A percentile compares a stretch with the other conserved stretches of the same genome.
Conservation (phyloP, 35 echinoderm and acorn worm species). For the Lytechinus pictus region DNA sequence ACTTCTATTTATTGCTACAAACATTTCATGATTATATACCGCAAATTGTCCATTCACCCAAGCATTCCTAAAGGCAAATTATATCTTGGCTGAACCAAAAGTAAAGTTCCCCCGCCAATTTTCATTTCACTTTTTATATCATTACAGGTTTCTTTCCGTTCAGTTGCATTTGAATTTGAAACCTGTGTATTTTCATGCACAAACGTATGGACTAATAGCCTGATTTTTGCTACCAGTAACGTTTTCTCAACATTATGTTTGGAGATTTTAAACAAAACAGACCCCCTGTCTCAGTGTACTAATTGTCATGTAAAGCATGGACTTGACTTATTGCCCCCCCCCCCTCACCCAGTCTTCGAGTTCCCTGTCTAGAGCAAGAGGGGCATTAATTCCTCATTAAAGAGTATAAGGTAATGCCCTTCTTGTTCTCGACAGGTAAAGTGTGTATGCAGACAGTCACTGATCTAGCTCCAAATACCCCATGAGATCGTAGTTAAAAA, state of each 20-base stretch:
- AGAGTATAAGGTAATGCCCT: neutral
- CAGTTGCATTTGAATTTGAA: neutral
- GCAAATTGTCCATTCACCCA: neutral
- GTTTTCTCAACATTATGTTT: neutral
- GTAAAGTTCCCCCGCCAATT: neutral
- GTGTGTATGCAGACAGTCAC: neutral
- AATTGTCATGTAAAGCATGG: slow-evolving; percentile 11
- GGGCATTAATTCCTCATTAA: neutral
- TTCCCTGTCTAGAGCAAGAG: neutral
- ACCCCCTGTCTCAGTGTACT: neutral
- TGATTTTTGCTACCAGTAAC: neutral
- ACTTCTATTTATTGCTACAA: neutral
- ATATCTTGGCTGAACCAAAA: neutral
- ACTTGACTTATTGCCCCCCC: neutral
- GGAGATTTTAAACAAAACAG: neutral
- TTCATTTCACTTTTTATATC: neutral
- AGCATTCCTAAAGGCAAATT: neutral
- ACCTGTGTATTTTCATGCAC: neutral
- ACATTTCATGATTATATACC: neutral
- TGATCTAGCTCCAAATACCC: neutral
- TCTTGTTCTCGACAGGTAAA: neutral
- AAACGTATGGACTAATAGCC: neutral
- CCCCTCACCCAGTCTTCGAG: neutral
- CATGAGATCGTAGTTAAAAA: neutral
- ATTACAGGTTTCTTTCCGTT: neutral